Evolutionary conservation across 1,140 invertebrate species (phyloP).

Genomic region (Rhopalosiphum maidis): DNA sequence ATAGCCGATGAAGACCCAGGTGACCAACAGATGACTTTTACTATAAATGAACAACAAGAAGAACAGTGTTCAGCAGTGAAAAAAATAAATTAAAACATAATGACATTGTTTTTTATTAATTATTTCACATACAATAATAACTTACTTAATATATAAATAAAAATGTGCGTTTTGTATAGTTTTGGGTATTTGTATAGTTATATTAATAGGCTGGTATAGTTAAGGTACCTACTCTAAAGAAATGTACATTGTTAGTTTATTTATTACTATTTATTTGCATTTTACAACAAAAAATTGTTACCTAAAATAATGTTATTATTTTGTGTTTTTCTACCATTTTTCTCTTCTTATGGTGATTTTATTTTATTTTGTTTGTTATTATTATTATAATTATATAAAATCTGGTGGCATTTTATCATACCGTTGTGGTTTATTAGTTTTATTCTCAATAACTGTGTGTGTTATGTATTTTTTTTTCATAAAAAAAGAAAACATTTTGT

Average conservation of each 20-base stretch:
- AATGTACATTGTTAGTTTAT: background rate
- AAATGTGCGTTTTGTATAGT: slow-evolving; percentile 33
- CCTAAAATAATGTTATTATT: slow-evolving; percentile 46
- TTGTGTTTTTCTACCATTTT: slow-evolving; percentile 37
- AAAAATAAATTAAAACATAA: slow-evolving; percentile 24
- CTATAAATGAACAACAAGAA: background rate
- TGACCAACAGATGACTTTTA: background rate
- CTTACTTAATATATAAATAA: background rate
- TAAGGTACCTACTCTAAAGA: background rate
- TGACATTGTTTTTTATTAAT: background rate
- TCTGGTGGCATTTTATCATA: slow-evolving; percentile 41
- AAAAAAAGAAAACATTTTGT: slow-evolving; percentile 5
- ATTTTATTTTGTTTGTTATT: slow-evolving; percentile 52
- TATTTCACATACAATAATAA: slow-evolving; percentile 36
- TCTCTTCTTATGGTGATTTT: slow-evolving; percentile 46
- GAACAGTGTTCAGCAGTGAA: background rate
- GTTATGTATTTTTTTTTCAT: slow-evolving; percentile 25
- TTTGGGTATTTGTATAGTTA: background rate
- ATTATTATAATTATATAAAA: slow-evolving; percentile 37
- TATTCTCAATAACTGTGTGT: background rate
- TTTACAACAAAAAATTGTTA: slow-evolving; percentile 34
- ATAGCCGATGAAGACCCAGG: background rate
- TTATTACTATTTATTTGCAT: slow-evolving; percentile 39
- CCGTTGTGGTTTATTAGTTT: background rate
- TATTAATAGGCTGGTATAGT: slow-evolving; percentile 20